Base-by-base conservation (phyloP, 2,888 invertebrate species). In the Lepidocyrtoides sp. region DNA sequence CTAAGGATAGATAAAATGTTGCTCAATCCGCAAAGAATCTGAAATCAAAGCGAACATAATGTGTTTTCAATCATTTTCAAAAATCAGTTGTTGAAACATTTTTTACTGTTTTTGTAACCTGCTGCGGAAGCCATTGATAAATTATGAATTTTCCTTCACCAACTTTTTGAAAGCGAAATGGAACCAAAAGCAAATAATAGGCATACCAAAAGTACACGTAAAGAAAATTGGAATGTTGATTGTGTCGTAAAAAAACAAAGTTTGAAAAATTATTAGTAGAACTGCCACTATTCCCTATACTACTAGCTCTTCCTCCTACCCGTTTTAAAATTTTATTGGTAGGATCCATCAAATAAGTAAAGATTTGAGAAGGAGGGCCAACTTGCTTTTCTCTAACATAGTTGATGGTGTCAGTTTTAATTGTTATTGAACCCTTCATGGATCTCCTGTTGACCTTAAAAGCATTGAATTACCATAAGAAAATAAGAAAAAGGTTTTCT, bases 121-220 rank as follows among this genome's bases (percentile, higher is more conserved):
- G 79, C 23, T 89, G 89, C 29, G 82, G 82, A 26, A 69, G 20
- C 69, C 89, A 82, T 14, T n/a, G 69, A 12, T 82, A 14, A 26
- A 89, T 26, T 44, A 57, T 32, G n/a, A 44, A 89, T 12, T 72
- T 72, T 44, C 82, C 82, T n/a, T 54, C 36, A 1, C 17, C 23
- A 7, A 41, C 20, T 54, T 66, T 88, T 26, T 36, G 8, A 81
- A 89, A 89, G 0, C 89, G 69, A 23, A 89, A 89, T 0, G 89
- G 89, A n/a, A 57, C 23, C 2, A 89, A 17, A 0, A 72, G 26
- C n/a, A 82, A 44, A 72, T 54, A n/a, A 57, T 89, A 89, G 8
- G 89, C 89, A n/a, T 81, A 89, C 41, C 82, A 54, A 32, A 89
- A 89, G 20, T 82, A 89, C 1, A 89, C 82, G 23, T 89, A 82